Base-by-base conservation (phyloP, 1,140 invertebrate species). In the Drosophila baimaii region DNA sequence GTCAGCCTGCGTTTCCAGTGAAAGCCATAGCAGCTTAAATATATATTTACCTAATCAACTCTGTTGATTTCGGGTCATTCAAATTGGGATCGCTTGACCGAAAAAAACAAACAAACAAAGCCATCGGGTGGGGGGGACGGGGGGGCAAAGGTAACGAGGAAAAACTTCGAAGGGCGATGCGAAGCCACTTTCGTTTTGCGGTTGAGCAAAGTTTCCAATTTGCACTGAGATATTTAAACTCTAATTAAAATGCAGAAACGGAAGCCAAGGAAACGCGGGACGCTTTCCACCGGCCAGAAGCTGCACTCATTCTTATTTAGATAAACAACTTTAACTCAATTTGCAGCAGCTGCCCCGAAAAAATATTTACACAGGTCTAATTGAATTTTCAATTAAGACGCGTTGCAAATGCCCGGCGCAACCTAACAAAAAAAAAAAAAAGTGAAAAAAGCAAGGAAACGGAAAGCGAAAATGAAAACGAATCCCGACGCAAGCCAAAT, bases 311-410 rank as follows among this genome's bases (percentile, higher is more conserved):
- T 57, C 56, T 88, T 89, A 84, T 88, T 89, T 88, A 88, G 84
- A 88, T 83, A 89, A 88, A 85, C 77, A 85, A 79, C 64, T 81
- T 79, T 86, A 84, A 86, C 83, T 88, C 79, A 86, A 88, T 88
- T 85, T 85, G 75, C 69, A 71, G 66, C 81, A 77, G 58, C 70
- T 64, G 76, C 66, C 76, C 66, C 73, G 47, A 89, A 81, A 89
- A 84, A 89, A 89, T 89, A 89, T 89, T 89, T 89, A 88, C 80
- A 75, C 84, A 89, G 84, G 81, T 89, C 83, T 89, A 89, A 89
- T 89, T 89, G 84, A 89, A 89, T 89, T 89, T 89, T 89, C 84
- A 89, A 88, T 89, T 89, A 89, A 84, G 80, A 83, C 84, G 79
- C 83, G 69, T 44, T 71, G 56, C 71, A 81, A 81, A 73, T 63